Percentiles rank a stretch among this genome's conserved stretches.
Evolutionary conservation across 2,113 vertebrate species (phyloP).

Genomic region (Fregetta grallaria): DNA sequence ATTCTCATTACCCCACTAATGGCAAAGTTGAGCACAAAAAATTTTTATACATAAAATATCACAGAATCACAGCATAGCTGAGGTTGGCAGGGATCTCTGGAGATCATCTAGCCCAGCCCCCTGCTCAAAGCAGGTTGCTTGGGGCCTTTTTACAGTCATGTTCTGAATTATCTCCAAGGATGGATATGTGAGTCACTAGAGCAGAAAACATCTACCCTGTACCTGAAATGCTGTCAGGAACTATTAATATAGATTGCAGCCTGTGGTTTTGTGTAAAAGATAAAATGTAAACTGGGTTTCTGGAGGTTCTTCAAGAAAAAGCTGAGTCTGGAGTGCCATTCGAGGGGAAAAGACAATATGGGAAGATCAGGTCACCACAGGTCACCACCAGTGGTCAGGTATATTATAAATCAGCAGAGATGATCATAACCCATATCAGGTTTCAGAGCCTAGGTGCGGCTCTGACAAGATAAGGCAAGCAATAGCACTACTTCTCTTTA

Average conservation of each 20-base stretch:
- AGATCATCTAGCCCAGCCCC: background rate
- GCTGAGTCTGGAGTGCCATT: background rate
- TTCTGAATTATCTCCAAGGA: constrained; percentile 21
- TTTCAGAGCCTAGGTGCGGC: background rate
- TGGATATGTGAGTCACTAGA: background rate
- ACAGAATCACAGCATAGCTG: background rate
- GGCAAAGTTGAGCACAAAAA: background rate
- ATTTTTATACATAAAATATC: background rate
- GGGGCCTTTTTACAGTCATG: background rate
- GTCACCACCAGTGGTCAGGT: background rate
- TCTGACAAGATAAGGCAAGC: constrained; percentile 6
- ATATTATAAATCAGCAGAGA: background rate
- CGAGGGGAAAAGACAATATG: background rate
- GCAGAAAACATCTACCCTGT: constrained; percentile 45
- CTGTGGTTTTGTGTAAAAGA: background rate
- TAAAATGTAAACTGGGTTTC: background rate
- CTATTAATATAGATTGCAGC: constrained; percentile 16
- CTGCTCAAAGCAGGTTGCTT: background rate
- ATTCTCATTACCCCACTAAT: background rate
- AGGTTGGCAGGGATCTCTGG: background rate
- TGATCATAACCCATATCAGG: background rate
- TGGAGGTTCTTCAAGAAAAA: background rate
- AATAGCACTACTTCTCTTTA: background rate
- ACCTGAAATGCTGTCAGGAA: constrained; percentile 50
- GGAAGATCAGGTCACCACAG: background rate